A percentile compares a stretch with the other conserved stretches of the same genome.
These are phyloP conservation scores for Aurelia sp. DNA, from an alignment of 30 jellyfish, hydroid and myxozoan genomes.

Conservation along the genomic window DNA sequence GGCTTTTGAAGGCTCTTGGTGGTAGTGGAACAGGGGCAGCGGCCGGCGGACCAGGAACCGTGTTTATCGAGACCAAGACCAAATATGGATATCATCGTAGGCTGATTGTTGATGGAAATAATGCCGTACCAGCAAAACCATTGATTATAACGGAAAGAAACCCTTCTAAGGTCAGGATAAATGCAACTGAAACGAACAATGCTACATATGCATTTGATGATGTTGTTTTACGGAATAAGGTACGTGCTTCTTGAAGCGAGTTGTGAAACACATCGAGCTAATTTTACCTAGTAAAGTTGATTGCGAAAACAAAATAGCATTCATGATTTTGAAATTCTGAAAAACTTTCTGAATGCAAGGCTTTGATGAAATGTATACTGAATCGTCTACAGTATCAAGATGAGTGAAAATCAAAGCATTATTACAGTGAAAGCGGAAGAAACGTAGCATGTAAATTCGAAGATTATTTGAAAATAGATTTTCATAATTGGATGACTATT, in stretches of 20 bases:
- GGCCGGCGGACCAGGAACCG: constrained; percentile 79
- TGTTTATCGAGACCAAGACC: constrained; percentile 45
- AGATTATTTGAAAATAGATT: too few relatives aligned
- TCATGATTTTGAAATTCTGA: too few relatives aligned
- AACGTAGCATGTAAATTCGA: too few relatives aligned
- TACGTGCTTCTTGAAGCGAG: neutral
- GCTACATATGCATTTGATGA: constrained; percentile 64
- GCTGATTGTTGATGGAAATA: constrained; percentile 66
- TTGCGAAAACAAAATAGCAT: too few relatives aligned
- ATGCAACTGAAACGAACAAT: constrained; percentile 42
- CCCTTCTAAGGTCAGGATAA: constrained; percentile 11
- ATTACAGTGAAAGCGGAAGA: too few relatives aligned
- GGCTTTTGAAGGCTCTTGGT: constrained; percentile 35
- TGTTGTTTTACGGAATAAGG: constrained; percentile 42
- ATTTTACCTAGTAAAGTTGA: too few relatives aligned
- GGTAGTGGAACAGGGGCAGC: constrained; percentile 48
- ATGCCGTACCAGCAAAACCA: constrained; percentile 69
- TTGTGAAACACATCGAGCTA: too few relatives aligned
- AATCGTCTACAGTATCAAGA: too few relatives aligned
- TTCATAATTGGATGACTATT: too few relatives aligned
- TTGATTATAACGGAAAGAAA: constrained; percentile 37
- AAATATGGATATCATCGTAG: constrained; percentile 43
- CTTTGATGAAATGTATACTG: too few relatives aligned
- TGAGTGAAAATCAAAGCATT: too few relatives aligned
- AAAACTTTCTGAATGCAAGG: too few relatives aligned